phyloP scores from a whole-genome alignment of 2,797 vertebrate species.

The Limosa lapponica region DNA sequence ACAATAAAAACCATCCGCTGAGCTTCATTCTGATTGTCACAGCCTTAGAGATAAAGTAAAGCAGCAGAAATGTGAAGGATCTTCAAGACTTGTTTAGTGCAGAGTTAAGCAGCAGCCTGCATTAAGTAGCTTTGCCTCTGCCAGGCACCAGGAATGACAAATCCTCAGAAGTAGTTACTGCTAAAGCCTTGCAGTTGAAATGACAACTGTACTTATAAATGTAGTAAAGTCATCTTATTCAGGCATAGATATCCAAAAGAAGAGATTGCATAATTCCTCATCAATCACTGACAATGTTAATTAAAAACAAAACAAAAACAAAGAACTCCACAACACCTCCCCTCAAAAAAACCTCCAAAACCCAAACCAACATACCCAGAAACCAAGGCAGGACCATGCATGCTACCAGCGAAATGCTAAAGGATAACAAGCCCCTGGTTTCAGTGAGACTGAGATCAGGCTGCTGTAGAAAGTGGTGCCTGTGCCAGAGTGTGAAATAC shows the following conservation, averaged over 20 bases:
- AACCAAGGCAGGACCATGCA: background rate
- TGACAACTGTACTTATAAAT: background rate
- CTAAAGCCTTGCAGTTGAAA: constrained; percentile 41
- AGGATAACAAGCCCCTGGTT: background rate
- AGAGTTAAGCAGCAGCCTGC: background rate
- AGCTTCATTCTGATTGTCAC: background rate
- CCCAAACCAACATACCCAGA: background rate
- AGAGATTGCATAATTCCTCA: background rate
- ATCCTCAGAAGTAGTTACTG: background rate
- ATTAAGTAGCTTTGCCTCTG: background rate
- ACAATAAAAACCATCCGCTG: background rate
- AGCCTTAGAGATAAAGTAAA: background rate
- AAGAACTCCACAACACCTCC: background rate
- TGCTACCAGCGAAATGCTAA: background rate
- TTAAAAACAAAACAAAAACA: background rate
- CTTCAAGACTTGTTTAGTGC: background rate
- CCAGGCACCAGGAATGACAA: background rate
- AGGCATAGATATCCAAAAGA: background rate
- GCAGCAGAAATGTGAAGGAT: background rate
- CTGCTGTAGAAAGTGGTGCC: background rate
- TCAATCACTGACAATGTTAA: background rate
- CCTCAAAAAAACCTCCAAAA: background rate
- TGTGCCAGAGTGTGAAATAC: background rate
- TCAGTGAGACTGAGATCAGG: background rate
- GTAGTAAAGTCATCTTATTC: background rate